Conservation (phyloP, 1,140 invertebrate species). For the Leucophenga varia region DNA sequence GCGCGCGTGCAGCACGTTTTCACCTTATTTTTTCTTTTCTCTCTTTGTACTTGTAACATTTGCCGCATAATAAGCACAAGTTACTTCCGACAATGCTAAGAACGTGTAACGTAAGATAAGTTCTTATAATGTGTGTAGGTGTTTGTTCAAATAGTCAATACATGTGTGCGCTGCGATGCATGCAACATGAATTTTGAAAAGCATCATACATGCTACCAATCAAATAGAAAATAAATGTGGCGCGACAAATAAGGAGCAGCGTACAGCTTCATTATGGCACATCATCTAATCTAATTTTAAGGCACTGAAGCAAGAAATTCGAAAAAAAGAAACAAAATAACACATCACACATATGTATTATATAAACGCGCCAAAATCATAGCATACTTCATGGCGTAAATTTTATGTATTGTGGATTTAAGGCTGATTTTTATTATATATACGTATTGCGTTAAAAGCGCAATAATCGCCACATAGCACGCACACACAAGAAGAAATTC, state of each 20-base stretch:
- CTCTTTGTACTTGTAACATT: slow-evolving; percentile 15
- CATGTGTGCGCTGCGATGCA: background rate
- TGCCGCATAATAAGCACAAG: slow-evolving; percentile 42
- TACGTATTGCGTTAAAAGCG: slow-evolving; percentile 19
- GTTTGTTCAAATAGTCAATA: background rate
- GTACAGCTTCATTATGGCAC: slow-evolving; percentile 47
- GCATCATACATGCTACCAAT: slow-evolving; percentile 1
- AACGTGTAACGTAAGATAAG: too few species aligned
- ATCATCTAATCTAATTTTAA: slow-evolving; percentile 49
- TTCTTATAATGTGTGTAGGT: background rate
- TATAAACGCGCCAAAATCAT: too few species aligned
- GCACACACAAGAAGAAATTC: slow-evolving; percentile 11
- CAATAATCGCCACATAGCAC: slow-evolving; percentile 40
- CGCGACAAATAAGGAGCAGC: slow-evolving; percentile 6
- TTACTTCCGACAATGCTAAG: slow-evolving; percentile 17
- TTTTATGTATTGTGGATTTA: slow-evolving; percentile 20
- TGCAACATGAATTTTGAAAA: slow-evolving; percentile 3
- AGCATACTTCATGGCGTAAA: slow-evolving; percentile 29
- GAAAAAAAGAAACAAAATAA: too few species aligned
- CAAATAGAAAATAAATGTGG: background rate
- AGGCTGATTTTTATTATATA: slow-evolving; percentile 40
- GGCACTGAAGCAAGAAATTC: slow-evolving; percentile 9
- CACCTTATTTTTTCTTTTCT: slow-evolving; percentile 13
- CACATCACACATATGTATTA: too few species aligned
- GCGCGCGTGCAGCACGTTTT: slow-evolving; percentile 9